These are phyloP conservation scores for Tympanoctomys barrerae DNA, from an alignment of 2,797 vertebrate species.

Conservation along the genomic window DNA sequence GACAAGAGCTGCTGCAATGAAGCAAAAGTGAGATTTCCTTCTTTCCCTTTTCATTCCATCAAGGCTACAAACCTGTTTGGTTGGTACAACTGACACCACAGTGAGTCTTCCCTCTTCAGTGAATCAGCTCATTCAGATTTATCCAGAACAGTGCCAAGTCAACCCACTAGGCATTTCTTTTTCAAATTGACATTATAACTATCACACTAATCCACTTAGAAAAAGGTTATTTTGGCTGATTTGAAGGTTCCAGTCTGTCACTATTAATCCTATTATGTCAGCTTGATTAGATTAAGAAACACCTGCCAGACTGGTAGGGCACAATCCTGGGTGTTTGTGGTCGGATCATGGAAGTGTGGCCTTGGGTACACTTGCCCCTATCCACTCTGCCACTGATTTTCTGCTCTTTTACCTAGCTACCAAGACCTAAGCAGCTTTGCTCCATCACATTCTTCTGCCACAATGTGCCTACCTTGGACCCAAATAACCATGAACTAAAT, in stretches of 20 bases:
- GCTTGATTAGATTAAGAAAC: neutral
- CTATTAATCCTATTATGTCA: neutral
- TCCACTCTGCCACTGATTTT: neutral
- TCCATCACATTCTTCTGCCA: neutral
- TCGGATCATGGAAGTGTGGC: neutral
- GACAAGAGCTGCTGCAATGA: neutral
- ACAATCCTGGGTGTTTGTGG: neutral
- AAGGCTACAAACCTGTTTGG: neutral
- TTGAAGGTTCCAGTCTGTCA: neutral
- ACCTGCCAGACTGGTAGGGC: neutral
- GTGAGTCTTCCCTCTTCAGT: neutral
- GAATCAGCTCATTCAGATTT: neutral
- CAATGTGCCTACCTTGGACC: neutral
- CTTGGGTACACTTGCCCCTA: neutral
- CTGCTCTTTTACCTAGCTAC: neutral
- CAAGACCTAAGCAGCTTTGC: neutral
- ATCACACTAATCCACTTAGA: neutral
- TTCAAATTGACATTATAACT: neutral
- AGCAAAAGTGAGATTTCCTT: neutral
- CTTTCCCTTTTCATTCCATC: neutral
- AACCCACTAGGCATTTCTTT: neutral
- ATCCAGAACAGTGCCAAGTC: neutral
- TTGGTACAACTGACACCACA: neutral
- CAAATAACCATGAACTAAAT: neutral
- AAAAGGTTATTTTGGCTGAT: neutral